Evolutionary conservation across 1,140 invertebrate genomes (phyloP).

Genomic region (Galendromus occidentalis): DNA sequence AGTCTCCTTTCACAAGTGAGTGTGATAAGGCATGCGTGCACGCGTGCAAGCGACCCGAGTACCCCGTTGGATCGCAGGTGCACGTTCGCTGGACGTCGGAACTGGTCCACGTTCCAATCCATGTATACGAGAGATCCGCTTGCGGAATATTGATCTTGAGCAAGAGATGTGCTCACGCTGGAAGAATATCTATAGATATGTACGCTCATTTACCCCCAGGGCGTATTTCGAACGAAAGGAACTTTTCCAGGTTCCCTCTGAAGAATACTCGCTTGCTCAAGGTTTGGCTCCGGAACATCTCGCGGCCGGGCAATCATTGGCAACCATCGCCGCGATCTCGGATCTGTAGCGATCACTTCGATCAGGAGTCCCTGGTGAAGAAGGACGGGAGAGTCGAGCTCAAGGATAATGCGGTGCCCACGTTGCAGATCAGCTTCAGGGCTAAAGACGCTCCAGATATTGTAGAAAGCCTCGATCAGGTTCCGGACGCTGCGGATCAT

Average conservation of each 20-base stretch:
- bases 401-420: neutral
- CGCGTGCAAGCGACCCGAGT: too few species aligned
- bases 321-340: neutral
- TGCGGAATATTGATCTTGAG: too few species aligned
- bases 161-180: too few species aligned
- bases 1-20: slow-evolving; percentile 1
- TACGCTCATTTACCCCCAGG: too few species aligned
- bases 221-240: too few species aligned
- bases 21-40: neutral
- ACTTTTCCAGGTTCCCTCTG: neutral
- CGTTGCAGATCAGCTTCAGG: neutral
- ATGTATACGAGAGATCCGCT: too few species aligned
- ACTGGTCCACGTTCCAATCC: too few species aligned
- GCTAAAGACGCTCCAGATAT: neutral
- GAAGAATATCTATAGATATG: too few species aligned
- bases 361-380: neutral
- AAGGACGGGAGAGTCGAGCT: neutral
- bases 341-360: slow-evolving; percentile 5
- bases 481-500: neutral
- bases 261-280: neutral
- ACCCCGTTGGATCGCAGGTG: too few species aligned
- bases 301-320: neutral
- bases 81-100: too few species aligned
- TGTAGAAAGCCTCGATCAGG: neutral
- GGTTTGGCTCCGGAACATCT: neutral